Base-by-base conservation (phyloP, 2,888 invertebrate species). In the Drosophila eohydei region DNA sequence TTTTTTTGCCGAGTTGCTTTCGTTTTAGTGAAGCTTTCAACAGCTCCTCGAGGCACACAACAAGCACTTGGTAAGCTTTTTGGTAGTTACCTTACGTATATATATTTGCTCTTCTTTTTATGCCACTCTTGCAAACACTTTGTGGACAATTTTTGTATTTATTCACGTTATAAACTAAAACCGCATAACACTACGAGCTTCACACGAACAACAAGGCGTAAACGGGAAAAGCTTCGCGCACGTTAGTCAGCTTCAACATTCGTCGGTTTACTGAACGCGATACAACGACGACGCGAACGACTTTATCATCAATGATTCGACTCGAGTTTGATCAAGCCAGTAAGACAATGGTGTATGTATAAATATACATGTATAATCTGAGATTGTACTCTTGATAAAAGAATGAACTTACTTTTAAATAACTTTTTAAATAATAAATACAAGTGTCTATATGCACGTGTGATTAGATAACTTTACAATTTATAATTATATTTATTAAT, bases 201-300 rank as follows among this genome's bases (percentile, higher is more conserved):
- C 12, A 28, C 54, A 52, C n/a, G 8, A 48, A 51, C 32, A 34
- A 43, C 65, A 58, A 60, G 54, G 56, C 55, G 44, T 34, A 57
- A 57, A 68, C 58, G 44, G 44, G 28, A 36, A 73, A 68, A 75
- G 71, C 50, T 70, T 72, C 80, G 74, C 87, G 77, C 77, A 89
- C 80, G 83, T 81, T 79, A 65, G 74, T 75, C 78, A 82, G 80
- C 87, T 90, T 91, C 82, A 88, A 91, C 88, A 87, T 78, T 90
- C 88, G 86, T 85, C 83, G 83, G 80, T 80, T 83, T 78, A 91
- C 91, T 91, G 87, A 84, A 74, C 63, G 64, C 78, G 75, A 80
- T 78, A 71, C 54, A 58, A 52, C 67, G 61, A 51, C 67, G 71
- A 51, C 72, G 59, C 46, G 51, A 71, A 65, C 80, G 66, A 71